Percentiles rank a stretch among this genome's conserved stretches.
Evolutionary conservation across 2,113 vertebrate species (phyloP).

Genomic region (Chitala chitala): DNA sequence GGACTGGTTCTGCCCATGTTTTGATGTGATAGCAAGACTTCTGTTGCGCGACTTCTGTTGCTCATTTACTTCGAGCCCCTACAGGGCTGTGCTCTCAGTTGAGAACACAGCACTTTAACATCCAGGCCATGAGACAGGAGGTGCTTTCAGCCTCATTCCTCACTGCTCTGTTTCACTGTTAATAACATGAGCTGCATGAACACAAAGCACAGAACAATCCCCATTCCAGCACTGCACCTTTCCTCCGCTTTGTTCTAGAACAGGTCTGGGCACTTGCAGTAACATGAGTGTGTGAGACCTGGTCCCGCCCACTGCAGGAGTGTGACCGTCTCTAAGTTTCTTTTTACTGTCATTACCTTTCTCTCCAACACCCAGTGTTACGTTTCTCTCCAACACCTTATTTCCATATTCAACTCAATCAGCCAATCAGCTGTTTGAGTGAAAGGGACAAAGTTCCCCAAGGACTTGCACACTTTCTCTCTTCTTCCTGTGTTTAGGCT

Average conservation of each 20-base stretch:
- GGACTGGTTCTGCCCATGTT: too few relatives aligned
- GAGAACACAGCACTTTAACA: background rate
- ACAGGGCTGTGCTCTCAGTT: background rate
- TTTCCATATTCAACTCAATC: conserved; percentile 10
- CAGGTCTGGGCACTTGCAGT: conserved; percentile 13
- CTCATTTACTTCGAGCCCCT: background rate
- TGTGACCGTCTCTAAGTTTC: background rate
- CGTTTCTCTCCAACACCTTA: background rate
- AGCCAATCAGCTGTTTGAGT: conserved; percentile 8
- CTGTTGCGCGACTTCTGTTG: too few relatives aligned
- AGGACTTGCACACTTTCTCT: background rate
- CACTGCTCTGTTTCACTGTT: background rate
- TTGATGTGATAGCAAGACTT: too few relatives aligned
- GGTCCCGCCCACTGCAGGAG: too few relatives aligned
- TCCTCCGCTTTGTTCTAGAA: conserved; percentile 5
- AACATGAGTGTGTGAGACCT: background rate
- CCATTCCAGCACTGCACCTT: background rate
- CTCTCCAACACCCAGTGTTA: background rate
- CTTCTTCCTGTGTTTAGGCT: background rate
- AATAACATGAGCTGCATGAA: background rate
- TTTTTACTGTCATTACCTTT: background rate
- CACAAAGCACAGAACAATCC: background rate
- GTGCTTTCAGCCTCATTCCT: background rate
- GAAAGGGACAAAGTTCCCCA: conserved; percentile 19
- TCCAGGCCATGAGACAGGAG: background rate